These are phyloP conservation scores for Protonibea diacanthus DNA, from an alignment of 2,797 vertebrate species.

Conservation along the genomic window DNA sequence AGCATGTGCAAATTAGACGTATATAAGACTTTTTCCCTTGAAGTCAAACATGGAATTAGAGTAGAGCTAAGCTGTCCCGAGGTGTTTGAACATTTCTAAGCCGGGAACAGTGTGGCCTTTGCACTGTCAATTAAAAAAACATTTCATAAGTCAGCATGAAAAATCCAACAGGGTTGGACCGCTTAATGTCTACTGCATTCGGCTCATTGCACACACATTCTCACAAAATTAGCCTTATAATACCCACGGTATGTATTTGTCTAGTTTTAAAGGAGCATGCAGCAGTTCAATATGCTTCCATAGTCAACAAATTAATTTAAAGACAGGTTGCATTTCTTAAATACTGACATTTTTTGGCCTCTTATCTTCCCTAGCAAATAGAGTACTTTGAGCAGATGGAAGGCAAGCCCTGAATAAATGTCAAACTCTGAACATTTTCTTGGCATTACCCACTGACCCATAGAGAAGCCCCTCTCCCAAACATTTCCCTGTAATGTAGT, in stretches of 20 bases:
- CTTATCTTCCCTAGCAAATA: slow-evolving; percentile 10
- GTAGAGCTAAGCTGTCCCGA: slow-evolving; percentile 38
- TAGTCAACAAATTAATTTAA: slow-evolving; percentile 13
- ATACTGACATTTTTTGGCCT: slow-evolving; percentile 26
- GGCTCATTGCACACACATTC: slow-evolving; percentile 46
- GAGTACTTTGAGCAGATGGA: slow-evolving; percentile 46
- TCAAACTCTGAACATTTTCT: slow-evolving; percentile 58
- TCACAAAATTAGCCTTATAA: slow-evolving; percentile 41
- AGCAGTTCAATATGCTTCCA: slow-evolving; percentile 18
- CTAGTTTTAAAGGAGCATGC: slow-evolving; percentile 1
- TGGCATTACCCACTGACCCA: slow-evolving; percentile 71
- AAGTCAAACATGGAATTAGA: slow-evolving; percentile 29
- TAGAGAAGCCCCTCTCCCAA: slow-evolving; percentile 55
- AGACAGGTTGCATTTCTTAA: slow-evolving; percentile 24
- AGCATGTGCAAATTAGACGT: too few species aligned
- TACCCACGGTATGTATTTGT: slow-evolving; percentile 20
- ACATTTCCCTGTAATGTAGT: slow-evolving; percentile 66
- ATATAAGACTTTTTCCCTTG: slow-evolving; percentile 8
- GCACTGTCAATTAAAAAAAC: slow-evolving; percentile 66
- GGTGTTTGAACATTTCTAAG: slow-evolving; percentile 51
- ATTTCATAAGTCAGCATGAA: slow-evolving; percentile 57
- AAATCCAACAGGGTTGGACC: slow-evolving; percentile 54
- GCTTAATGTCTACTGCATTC: slow-evolving; percentile 48
- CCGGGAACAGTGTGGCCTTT: slow-evolving; percentile 58
- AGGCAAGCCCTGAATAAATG: slow-evolving; percentile 59